Base-by-base conservation (phyloP, 2,113 vertebrate species). In the Nothobranchius kuhntae region DNA sequence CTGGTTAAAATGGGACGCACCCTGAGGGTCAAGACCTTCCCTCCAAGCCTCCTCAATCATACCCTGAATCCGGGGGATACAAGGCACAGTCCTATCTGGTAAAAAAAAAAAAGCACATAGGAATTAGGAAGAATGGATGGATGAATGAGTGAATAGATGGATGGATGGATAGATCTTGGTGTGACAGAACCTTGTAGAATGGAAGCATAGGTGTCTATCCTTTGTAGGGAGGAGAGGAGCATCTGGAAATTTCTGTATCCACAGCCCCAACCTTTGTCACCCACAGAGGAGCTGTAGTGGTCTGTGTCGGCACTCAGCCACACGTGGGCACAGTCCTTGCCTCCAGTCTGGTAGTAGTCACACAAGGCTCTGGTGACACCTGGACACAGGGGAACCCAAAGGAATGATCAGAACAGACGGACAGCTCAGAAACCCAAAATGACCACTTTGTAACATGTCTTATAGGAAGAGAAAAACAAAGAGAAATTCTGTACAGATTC, bases 211-310 rank as follows among this genome's bases (percentile, higher is more conserved):
- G 65, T 40, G 50, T 94, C 95, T 64, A 92, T 91, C 69, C 75
- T 87, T 40, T 93, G 77, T 46, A 98, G 90, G 0, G 94, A 95
- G 44, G 96, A 98, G 73, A 98, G 89, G 1, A 98, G 87, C 95
- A 99, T 99, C 76, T 99, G 97, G 87, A 98, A 93, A 87, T 99
- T 98, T 85, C 97, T 93, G 91, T 98, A 99, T 53, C 97, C 96
- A 9, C 97, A 99, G 38, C 96, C 96, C 97, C 97, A 99, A 73
- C 96, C 95, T 89, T 81, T 92, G 74, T 98, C 96, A 0, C 96
- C 96, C 13, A 82, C 82, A 24, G 95, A 96, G 4, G 92, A 95
- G 52, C 94, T 93, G 90, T 92, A 98, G 85, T 99, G 95, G 82
- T 98, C 95, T 1, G 95, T 93, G 73, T 86, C 92, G 0, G 93